These are phyloP conservation scores for Campoletis sonorensis DNA, from an alignment of 1,140 invertebrate genomes.

Conservation along the genomic window DNA sequence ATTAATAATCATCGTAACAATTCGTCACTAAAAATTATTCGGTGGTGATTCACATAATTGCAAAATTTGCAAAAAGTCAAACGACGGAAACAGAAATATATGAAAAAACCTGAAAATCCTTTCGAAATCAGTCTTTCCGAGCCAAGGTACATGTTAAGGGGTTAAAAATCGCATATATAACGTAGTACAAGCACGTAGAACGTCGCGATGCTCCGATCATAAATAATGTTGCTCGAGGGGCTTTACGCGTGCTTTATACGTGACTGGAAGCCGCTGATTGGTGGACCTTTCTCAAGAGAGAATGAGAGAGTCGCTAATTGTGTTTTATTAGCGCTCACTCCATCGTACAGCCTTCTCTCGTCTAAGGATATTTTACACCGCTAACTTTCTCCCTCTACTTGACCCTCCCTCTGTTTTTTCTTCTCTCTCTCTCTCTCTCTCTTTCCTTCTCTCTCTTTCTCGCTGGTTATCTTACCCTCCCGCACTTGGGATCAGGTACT, in stretches of 20 bases:
- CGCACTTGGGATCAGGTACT: conserved; percentile 30
- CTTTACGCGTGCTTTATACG: conserved; percentile 62
- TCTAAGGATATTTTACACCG: conserved; percentile 14
- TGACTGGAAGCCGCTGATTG: conserved; percentile 68
- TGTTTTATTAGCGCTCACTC: conserved; percentile 73
- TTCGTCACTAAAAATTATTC: too few species aligned
- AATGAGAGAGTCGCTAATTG: conserved; percentile 67
- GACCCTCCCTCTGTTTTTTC: conserved; percentile 29
- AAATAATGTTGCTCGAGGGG: conserved; percentile 68
- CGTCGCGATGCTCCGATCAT: conserved; percentile 61
- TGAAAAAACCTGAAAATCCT: too few species aligned
- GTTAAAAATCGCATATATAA: background rate
- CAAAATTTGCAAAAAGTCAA: too few species aligned
- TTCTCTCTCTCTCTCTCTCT: background rate
- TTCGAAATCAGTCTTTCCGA: too few species aligned
- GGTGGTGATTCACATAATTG: too few species aligned
- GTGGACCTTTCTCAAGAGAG: conserved; percentile 51
- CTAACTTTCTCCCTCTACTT: background rate
- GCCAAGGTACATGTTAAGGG: too few species aligned
- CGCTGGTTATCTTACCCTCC: background rate
- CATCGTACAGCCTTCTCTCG: conserved; percentile 25
- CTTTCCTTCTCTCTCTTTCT: conserved; percentile 10
- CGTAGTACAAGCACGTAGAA: conserved; percentile 56
- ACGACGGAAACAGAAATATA: too few species aligned
- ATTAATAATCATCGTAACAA: too few species aligned